Evolutionary conservation across 2,113 vertebrate species (phyloP), one percentile per base, ranked within the genome.

Genomic region (Urocolius indicus): DNA sequence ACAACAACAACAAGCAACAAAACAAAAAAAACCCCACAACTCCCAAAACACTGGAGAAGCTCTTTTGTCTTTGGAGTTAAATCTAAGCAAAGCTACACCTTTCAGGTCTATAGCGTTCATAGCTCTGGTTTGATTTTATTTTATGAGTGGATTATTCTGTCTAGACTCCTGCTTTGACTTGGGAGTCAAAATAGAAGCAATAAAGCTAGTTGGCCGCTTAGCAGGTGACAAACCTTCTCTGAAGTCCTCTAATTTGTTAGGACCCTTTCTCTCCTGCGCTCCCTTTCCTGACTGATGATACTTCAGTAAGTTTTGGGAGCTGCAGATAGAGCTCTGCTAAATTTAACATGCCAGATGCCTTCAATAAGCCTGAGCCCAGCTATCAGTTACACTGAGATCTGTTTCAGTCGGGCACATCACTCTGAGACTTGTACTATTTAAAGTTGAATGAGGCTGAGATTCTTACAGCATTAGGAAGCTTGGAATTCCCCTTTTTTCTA

Each of bases 321-420:
- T 92, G 71, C 65, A 92, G 73, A 89, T 96, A 59, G 34, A 87
- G 63, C 82, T 94, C 11, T 75, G 84, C 94, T 98, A 97, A 95
- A 95, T 96, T 96, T 98, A 97, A 93, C 86, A 13, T 45, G 49
- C 82, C 91, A 93, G 87, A 83, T 89, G 96, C 97, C 96, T 97
- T 94, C 95, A 95, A 63, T 94, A 94, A 95, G 91, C 89, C 57
- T 22, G 29, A 94, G 87, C 88, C 84, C 43, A 91, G 90, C 95
- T 94, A 94, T 97, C 92, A 32, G 84, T 96, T 97, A 91, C 90
- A 67, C 3, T 0, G 48, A 79, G 95, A 91, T 96, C 69, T 73
- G 36, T 97, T 97, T 95, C 92, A 96, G n/a, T 81, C 86, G 91
- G 71, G 84, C 87, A 82, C 73, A 68, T 86, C 94, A 49, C 90